Conservation (phyloP, 2,113 vertebrate species). For the Apistogramma diplotaenia region DNA sequence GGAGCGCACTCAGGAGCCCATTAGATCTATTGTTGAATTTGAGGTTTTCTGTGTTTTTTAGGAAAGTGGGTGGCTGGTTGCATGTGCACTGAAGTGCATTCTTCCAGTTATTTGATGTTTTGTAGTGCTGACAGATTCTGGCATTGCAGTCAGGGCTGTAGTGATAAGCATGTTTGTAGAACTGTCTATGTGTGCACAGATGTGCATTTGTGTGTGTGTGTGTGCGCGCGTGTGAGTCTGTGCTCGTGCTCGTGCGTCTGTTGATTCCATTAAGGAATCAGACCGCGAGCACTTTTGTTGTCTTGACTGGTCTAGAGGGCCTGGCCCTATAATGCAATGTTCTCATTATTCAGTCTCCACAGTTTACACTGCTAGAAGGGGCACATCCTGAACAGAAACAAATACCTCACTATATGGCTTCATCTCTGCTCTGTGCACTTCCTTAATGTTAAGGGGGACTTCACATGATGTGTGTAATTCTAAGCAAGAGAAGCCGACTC, state of each 20-base stretch:
- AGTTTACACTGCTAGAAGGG: conserved; percentile 32
- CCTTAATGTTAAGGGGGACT: background rate
- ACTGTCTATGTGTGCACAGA: background rate
- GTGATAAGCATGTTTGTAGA: conserved; percentile 25
- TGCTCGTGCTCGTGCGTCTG: background rate
- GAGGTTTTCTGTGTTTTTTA: conserved; percentile 16
- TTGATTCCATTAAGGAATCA: conserved; percentile 66
- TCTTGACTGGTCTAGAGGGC: conserved; percentile 56
- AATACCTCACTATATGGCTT: conserved; percentile 9
- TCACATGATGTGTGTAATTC: background rate
- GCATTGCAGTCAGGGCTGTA: conserved; percentile 7
- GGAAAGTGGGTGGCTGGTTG: conserved; percentile 29
- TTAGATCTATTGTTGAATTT: conserved; percentile 42
- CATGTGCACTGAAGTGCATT: conserved; percentile 31
- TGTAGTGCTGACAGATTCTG: conserved; percentile 48
- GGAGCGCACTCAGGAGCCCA: conserved; percentile 30
- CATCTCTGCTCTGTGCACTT: background rate
- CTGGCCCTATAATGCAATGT: conserved; percentile 58
- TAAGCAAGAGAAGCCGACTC: background rate
- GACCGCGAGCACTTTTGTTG: conserved; percentile 58
- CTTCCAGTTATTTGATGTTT: conserved; percentile 44
- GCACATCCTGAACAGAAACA: conserved; percentile 12
- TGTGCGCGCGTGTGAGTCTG: background rate
- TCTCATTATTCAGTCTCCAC: conserved; percentile 57
- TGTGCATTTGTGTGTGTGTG: background rate